Evolutionary conservation across 2,113 vertebrate species (phyloP).

Genomic region (Coregonus clupeaformis): DNA sequence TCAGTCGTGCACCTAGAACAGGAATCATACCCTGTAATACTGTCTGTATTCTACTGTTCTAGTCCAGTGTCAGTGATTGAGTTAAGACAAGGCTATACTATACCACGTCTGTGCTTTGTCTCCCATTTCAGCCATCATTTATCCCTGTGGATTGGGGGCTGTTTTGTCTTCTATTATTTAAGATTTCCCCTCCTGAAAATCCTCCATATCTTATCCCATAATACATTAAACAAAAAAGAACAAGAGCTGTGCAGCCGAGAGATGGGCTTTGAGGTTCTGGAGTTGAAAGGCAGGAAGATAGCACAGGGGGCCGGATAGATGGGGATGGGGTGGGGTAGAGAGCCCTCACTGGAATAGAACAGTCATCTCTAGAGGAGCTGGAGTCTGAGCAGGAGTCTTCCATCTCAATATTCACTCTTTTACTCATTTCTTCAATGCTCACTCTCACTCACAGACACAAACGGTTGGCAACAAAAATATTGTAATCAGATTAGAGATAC

Average conservation of each 20-base stretch:
- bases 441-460: no score
- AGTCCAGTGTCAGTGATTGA: not conserved
- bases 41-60: not conserved
- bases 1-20: not conserved
- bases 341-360: conserved; percentile 3
- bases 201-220: conserved; percentile 31
- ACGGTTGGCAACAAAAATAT: no score
- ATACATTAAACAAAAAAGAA: conserved; percentile 46
- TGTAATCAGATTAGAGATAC: no score
- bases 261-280: conserved; percentile 33
- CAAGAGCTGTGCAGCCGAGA: conserved; percentile 11
- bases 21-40: not conserved
- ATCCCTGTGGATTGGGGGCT: conserved; percentile 16
- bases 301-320: not conserved
- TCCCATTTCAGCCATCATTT: conserved; percentile 37
- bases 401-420: conserved; percentile 11
- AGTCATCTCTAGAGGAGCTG: conserved; percentile 2
- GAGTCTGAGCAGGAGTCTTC: conserved; percentile 21
- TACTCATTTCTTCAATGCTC: not conserved
- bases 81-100: not conserved
- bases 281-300: conserved; percentile 28
- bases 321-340: not conserved
- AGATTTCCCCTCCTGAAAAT: conserved; percentile 10
- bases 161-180: conserved; percentile 53
- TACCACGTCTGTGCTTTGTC: no score